Evolutionary conservation across 2,113 vertebrate genomes (phyloP).

Genomic region (Catharus bicknelli): DNA sequence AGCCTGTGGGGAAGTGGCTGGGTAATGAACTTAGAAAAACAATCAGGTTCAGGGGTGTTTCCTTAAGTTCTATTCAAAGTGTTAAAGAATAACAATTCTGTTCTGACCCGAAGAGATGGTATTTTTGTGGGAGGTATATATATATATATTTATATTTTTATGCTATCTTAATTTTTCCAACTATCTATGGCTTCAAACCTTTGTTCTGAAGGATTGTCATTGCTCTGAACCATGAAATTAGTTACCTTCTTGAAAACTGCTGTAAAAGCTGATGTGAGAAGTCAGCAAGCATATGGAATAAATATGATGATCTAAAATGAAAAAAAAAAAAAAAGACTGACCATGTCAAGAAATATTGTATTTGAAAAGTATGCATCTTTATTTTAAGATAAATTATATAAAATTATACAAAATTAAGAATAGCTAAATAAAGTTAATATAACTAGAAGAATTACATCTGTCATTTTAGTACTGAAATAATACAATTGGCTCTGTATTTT

Average conservation of each 20-base stretch:
- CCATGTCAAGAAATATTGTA: constrained; percentile 31
- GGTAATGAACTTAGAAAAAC: neutral
- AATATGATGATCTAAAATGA: constrained; percentile 21
- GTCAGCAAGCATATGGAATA: neutral
- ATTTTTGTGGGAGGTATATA: constrained; percentile 34
- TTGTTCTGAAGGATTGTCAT: constrained; percentile 4
- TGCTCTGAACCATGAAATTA: constrained; percentile 37
- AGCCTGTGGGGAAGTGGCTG: neutral
- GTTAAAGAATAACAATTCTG: constrained; percentile 23
- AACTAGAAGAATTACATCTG: constrained; percentile 41
- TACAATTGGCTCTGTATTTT: constrained; percentile 32
- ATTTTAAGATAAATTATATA: constrained; percentile 47
- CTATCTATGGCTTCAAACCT: constrained; percentile 14
- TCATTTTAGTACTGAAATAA: constrained; percentile 28
- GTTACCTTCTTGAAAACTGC: constrained; percentile 29
- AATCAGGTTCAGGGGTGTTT: constrained; percentile 40
- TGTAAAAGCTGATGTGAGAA: constrained; percentile 33
- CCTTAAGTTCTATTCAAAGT: neutral
- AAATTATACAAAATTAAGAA: constrained; percentile 20
- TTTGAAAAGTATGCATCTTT: constrained; percentile 34
- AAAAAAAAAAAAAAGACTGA: neutral
- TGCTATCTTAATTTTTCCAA: neutral
- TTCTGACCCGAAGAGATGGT: neutral
- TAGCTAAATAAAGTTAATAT: constrained; percentile 55
- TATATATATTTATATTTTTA: constrained; percentile 35